Evolutionary conservation across 2,797 vertebrate genomes (phyloP), one percentile per base, ranked within the genome.

Genomic region (Okamejei kenojei): DNA sequence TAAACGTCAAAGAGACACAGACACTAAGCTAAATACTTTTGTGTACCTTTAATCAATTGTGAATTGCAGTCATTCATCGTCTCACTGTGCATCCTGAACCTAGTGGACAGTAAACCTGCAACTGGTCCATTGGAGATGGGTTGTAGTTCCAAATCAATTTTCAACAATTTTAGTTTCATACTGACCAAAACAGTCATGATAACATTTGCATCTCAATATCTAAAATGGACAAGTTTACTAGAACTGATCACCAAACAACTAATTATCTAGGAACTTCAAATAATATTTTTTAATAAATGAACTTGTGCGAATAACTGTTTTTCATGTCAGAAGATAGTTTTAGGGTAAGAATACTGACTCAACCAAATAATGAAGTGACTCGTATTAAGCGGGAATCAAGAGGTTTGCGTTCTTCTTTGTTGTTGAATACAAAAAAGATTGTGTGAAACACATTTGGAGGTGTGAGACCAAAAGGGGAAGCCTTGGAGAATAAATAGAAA

Each of bases 401-500:
- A 21, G 17, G 6, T 26, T 91, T 91, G 26, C 26, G 58, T 63
- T 74, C 88, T 91, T 91, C 32, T 76, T 76, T 71, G 76, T 38
- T 92, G 45, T 92, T 92, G 74, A 23, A n/a, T 76, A 92, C 38
- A 92, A 17, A 92, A 58, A 92, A 26, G 8, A 29, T 17, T 92
- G 71, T 74, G 71, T 92, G 65, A 92, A 76, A 58, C 35, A 4
- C 38, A 92, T 92, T 92, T 92, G 73, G 45, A 76, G 73, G 68
- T 92, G 10, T 54, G 73, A 45, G 45, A 74, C 90, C 76, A 92
- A 92, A 92, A 92, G 90, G 68, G 90, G 90, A 92, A 92, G 23
- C 90, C 90, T 92, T 26, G 21, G 45, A 74, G 38, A 74, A 92
- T 76, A 92, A 92, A 92, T 92, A 92, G 90, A 76, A 76, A 54